Evolutionary conservation across 1,140 invertebrate species (phyloP), one percentile per base, ranked within the genome.

Genomic region (Coelopa frigida): DNA sequence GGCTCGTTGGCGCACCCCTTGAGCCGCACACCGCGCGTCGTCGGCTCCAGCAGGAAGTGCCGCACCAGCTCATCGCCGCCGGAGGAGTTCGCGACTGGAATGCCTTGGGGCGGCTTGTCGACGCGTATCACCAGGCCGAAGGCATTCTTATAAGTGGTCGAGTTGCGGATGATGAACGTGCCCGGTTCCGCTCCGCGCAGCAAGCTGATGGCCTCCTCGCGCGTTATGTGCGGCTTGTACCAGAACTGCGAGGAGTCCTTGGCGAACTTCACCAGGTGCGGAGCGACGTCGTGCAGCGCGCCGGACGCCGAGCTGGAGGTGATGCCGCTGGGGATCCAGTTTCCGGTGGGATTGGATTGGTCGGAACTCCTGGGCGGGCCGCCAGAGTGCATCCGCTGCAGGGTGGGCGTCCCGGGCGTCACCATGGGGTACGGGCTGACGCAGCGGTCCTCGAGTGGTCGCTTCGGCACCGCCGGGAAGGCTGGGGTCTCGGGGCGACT

Each of bases 41-140:
- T 94, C 1, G 94, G 93, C 69, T 99, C 95, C 56, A 99, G 91
- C 5, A 98, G 76, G 73, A 97, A 98, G 71, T 98, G 94, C n/a
- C 95, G 77, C 5, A 98, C 94, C 3, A 94, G 72, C 67, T 94
- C 89, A 59, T 79, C 84, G 24, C 71, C 68, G 26, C 49, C 52
- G 3, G 68, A 70, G 57, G 75, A 78, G 22, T 63, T 70, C 4
- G 70, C 69, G 58, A 74, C 70, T 3, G 46, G 21, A 3, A 53
- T 32, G 23, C 75, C 76, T 4, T 81, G 77, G 8, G 89, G 89
- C 52, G 83, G 77, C 32, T 79, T 76, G 7, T 87, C 82, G 0
- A 98, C 94, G 70, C 96, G 95, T 15, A 99, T 72, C 0, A 95
- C 95, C 31, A 98, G 73, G 1, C 95, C 95, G 73, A 93, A 99